These are phyloP conservation scores for Pachypsylla venusta DNA, from an alignment of 1,140 invertebrate species.

Conservation along the genomic window DNA sequence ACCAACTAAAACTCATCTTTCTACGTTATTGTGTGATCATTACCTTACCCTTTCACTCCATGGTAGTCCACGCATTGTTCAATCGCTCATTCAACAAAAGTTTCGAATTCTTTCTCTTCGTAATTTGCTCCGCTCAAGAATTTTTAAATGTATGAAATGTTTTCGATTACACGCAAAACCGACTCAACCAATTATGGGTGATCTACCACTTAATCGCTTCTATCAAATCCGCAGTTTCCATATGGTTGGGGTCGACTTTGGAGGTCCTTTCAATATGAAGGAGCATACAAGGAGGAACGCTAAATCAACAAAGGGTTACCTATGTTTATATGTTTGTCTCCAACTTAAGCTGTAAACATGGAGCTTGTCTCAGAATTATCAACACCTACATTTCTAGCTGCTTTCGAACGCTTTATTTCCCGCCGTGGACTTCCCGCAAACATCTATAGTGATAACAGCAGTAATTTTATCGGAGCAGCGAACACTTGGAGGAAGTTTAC, in stretches of 20 bases:
- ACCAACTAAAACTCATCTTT: conserved; percentile 26
- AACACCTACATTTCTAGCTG: conserved; percentile 22
- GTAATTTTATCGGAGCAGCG: conserved; percentile 4
- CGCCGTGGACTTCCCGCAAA: no score
- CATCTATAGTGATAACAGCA: conserved; percentile 9
- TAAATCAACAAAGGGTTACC: conserved; percentile 13
- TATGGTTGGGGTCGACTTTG: conserved; percentile 21
- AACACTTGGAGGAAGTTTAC: neutral
- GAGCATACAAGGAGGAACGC: neutral
- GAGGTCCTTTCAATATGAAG: conserved; percentile 19
- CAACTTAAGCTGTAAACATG: conserved; percentile 25
- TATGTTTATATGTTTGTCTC: conserved; percentile 25
- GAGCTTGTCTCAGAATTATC: conserved; percentile 23
- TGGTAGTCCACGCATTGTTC: conserved; percentile 20
- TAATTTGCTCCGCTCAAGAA: no score
- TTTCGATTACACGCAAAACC: conserved; percentile 1
- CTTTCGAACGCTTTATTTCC: conserved; percentile 23
- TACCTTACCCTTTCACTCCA: conserved; percentile 27
- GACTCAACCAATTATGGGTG: conserved; percentile 17
- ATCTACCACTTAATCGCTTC: conserved; percentile 17
- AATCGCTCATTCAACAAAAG: conserved; percentile 1
- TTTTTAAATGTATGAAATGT: conserved; percentile 14
- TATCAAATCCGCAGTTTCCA: conserved; percentile 15
- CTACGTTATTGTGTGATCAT: conserved; percentile 26
- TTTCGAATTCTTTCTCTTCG: no score